A percentile compares a stretch with the other conserved stretches of the same genome.
Evolutionary conservation across 2,113 vertebrate genomes (phyloP).

Genomic region (Brevimyrus niger): DNA sequence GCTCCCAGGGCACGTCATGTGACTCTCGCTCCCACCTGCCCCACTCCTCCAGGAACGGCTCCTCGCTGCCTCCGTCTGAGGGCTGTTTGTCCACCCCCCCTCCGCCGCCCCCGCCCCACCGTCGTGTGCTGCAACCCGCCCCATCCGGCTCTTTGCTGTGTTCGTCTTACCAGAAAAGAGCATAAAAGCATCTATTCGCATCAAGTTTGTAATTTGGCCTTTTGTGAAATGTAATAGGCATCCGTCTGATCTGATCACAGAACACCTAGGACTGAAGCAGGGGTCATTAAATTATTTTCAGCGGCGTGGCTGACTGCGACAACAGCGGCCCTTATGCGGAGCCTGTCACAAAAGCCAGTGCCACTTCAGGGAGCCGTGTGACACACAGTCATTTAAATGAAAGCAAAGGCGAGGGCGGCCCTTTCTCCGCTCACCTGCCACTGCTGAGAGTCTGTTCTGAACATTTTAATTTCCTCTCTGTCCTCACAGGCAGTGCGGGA

Average conservation of each 20-base stretch:
- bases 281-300: constrained; percentile 13
- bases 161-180: background rate
- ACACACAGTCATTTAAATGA: background rate
- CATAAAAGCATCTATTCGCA: constrained; percentile 10
- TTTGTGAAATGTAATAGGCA: constrained; percentile 14
- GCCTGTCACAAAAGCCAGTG: constrained; percentile 4
- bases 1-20: background rate
- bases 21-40: background rate
- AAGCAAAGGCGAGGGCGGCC: background rate
- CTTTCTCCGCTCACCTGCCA: background rate
- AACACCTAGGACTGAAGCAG: background rate
- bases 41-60: background rate
- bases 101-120: background rate
- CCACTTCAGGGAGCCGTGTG: background rate
- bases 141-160: background rate
- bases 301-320: background rate
- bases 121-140: background rate
- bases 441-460: background rate
- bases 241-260: constrained; percentile 16
- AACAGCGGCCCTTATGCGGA: background rate
- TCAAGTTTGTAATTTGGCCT: constrained; percentile 1
- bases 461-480: constrained; percentile 12
- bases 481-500: background rate
- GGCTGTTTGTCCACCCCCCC: background rate
- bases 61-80: background rate